Base-by-base conservation (phyloP, 2,888 invertebrate genomes). In the Eilema griseolum region DNA sequence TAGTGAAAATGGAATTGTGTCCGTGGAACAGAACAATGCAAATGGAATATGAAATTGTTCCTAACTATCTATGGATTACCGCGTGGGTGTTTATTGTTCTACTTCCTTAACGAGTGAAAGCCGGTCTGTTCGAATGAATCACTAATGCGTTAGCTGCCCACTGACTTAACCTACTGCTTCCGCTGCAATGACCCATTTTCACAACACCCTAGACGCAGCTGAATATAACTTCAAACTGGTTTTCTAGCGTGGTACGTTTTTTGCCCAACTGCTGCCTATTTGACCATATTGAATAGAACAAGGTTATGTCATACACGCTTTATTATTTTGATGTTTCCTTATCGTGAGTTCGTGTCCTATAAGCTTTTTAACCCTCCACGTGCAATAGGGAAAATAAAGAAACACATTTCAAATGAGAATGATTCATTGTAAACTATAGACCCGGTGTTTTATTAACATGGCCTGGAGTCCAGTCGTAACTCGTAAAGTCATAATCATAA, bases 71-170 rank as follows among this genome's bases (percentile, higher is more conserved):
- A 77, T 77, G 71, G 77, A 78, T 82, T 75, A 77, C 71, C 64
- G 77, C 75, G 89, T 87, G 84, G 89, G 90, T 87, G 86, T 86
- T 88, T 89, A 89, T 91, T 90, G 91, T 91, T 88, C 87, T 85
- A 89, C 85, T 90, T 83, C 78, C 82, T 82, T 78, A 74, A 80
- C 83, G 76, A 86, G 91, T 89, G 92, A 92, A 92, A 92, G 92
- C 88, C 67, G 76, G 64, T 69, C 71, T 79, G 83, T 82, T 78
- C 84, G 89, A 89, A 92, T 91, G 92, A 92, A 91, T 92, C 86
- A 84, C 85, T 92, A 91, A 92, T 92, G 89, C 79, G 86, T 84
- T 80, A 77, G 84, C 89, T 88, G 86, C 90, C 90, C 89, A 89
- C 89, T 80, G 83, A 84, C 86, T 84, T 86, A 85, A 84, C 87